Evolutionary conservation across 2,888 invertebrate species (phyloP), one percentile per base, ranked within the genome.

Genomic region (Fragum sueziense): DNA sequence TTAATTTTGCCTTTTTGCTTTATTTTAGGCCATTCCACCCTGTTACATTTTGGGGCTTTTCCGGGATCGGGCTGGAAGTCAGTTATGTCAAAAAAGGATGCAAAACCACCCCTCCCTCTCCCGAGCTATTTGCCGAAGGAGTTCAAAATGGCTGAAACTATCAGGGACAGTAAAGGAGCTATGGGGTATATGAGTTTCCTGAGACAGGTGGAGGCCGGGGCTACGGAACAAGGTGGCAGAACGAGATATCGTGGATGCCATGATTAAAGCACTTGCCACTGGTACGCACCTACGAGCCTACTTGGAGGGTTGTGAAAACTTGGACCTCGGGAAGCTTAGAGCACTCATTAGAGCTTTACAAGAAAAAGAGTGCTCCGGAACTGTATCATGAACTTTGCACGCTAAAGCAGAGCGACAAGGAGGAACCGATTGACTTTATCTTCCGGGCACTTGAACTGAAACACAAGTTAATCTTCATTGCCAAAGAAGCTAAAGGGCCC

Each of bases 241-340:
- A 17, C n/a, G 34, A 51, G 79, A 76, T 17, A 51, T 79, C 7
- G 29, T 72, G 1, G 72, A 79, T 31, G 70, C 33, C 7, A 68
- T 69, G n/a, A 72, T 79, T 29, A 54, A 29, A 14, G 71, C 69
- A 0, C 37, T 79, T 0, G 69, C 68, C 14, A 47, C 61, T n/a
- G 69, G 73, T 2, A 62, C 54, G 14, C 61, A 67, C 37, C 25
- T 79, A 3, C 3, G 79, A 41, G 62, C 72, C 4, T n/a, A n/a
- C n/a, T 79, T 14, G 79, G 76, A 27, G 79, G 79, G 3, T 25
- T 75, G 2, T 54, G 72, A 6, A 25, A 59, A 20, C 34, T 71
- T 6, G 17, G n/a, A 29, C 0, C 27, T 71, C 14, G 17, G 22
- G 6, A 51, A 62, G 29, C 17, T 76, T 1, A n/a, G 51, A 14